Percentiles rank a stretch among this genome's conserved stretches.
These are phyloP conservation scores for Heliconius charithonia DNA, from an alignment of 2,888 invertebrate genomes.

Conservation along the genomic window DNA sequence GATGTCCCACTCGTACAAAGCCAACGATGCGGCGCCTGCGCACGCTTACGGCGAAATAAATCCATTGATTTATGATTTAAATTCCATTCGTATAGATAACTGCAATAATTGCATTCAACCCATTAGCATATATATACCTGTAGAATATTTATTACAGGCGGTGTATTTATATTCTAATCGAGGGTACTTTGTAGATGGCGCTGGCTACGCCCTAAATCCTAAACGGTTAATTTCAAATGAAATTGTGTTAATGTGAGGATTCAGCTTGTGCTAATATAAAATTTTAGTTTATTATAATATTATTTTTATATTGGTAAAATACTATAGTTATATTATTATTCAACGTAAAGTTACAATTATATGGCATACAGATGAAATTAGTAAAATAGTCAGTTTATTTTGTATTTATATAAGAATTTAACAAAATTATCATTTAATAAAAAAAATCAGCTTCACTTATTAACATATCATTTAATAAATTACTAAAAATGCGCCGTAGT, in stretches of 20 bases:
- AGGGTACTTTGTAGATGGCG: conserved; percentile 24
- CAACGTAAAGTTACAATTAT: not conserved
- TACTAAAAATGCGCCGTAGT: not conserved
- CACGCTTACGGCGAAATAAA: conserved; percentile 58
- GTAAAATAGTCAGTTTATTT: not conserved
- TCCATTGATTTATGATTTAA: conserved; percentile 66
- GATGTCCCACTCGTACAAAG: conserved; percentile 27
- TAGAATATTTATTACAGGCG: conserved; percentile 48
- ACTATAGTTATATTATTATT: not conserved
- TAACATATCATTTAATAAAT: no score
- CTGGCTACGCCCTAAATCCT: conserved; percentile 19
- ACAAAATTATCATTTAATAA: not conserved
- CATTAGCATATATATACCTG: conserved; percentile 48
- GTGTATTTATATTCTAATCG: conserved; percentile 17
- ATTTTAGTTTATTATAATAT: no score
- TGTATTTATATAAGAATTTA: not conserved
- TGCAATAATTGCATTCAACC: conserved; percentile 65
- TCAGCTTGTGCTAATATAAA: no score
- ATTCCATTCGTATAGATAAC: conserved; percentile 64
- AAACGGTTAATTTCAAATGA: conserved; percentile 19
- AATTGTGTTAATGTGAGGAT: not conserved
- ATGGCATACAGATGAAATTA: not conserved
- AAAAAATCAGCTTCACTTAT: no score
- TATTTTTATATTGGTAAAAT: not conserved
- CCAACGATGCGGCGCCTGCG: conserved; percentile 51